Conservation (phyloP, 2,797 vertebrate genomes). For the Manis pentadactyla region DNA sequence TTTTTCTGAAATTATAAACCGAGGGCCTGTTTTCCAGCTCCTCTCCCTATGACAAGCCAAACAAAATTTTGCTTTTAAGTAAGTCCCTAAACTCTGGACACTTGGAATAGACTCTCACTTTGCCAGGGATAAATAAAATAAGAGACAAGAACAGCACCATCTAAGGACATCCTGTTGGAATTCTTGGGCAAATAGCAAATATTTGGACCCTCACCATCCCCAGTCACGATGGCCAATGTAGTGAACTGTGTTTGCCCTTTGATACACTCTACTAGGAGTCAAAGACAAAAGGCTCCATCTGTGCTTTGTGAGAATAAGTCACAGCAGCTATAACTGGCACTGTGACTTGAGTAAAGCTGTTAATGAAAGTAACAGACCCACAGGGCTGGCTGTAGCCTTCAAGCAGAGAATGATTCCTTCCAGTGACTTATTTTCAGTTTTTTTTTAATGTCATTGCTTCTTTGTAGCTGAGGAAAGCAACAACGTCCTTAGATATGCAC, state of each 20-base stretch:
- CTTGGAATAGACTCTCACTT: not conserved
- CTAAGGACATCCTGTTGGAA: conserved; percentile 68
- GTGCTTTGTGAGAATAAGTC: not conserved
- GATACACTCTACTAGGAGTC: not conserved
- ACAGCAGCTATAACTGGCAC: not conserved
- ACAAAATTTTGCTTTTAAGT: not conserved
- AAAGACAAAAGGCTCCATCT: not conserved
- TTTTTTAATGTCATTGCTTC: not conserved
- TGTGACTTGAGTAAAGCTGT: not conserved
- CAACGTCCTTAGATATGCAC: not conserved
- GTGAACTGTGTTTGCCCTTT: not conserved
- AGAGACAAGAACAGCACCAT: conserved; percentile 67
- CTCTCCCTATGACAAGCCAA: conserved; percentile 6
- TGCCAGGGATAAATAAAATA: not conserved
- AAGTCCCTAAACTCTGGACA: not conserved
- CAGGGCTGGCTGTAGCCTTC: not conserved
- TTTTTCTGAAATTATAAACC: conserved; percentile 46
- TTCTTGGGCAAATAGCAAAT: not conserved
- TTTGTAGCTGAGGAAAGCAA: not conserved
- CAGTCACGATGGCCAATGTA: not conserved
- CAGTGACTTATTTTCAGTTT: not conserved
- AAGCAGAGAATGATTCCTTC: not conserved
- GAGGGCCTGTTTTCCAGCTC: not conserved
- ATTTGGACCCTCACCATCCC: not conserved
- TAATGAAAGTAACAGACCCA: not conserved